Evolutionary conservation across 2,888 invertebrate genomes (phyloP), one percentile per base, ranked within the genome.

Genomic region (Melanotus villosus): DNA sequence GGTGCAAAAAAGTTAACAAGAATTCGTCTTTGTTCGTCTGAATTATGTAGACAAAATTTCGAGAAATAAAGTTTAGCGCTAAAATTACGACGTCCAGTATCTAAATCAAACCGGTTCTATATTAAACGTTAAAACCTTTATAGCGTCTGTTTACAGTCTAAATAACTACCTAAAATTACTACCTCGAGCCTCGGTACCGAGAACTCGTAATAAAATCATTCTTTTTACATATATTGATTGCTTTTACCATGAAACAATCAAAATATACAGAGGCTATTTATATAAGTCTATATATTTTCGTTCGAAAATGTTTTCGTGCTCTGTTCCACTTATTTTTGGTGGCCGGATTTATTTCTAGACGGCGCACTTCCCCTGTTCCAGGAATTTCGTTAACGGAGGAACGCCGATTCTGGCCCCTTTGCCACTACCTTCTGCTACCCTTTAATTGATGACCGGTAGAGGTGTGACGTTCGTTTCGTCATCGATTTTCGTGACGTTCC

Each of bases 201-300:
- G 67, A 60, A 67, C 23, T 38, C 32, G 60, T 60, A 60, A 65
- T 60, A 50, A 60, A 60, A 52, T 45, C 10, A 60, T 67, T 65
- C 43, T 58, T 26, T 63, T 57, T 68, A 50, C 34, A 62, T 54
- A 50, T 66, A 68, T 68, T 58, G 68, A 68, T 68, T 68, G 30
- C 38, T 43, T 56, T 63, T 68, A 68, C 68, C 50, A 12, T 63
- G 68, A 68, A 68, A 32, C 57, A 18, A 63, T 63, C 57, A 68
- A 56, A 56, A 47, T 36, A 36, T 41, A 16, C 41, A 47, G 18
- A 19, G 30, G 54, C 23, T 65, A 65, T 65, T 56, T 45, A 57
- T n/a, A n/a, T 65, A 63, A 14, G 21, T 12, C n/a, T n/a, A n/a
- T n/a, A n/a, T n/a, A n/a, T n/a, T 23, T 63, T 63, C 36, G 34